Conservation (phyloP, 2,888 invertebrate genomes). For the Heterodera filipjevi region DNA sequence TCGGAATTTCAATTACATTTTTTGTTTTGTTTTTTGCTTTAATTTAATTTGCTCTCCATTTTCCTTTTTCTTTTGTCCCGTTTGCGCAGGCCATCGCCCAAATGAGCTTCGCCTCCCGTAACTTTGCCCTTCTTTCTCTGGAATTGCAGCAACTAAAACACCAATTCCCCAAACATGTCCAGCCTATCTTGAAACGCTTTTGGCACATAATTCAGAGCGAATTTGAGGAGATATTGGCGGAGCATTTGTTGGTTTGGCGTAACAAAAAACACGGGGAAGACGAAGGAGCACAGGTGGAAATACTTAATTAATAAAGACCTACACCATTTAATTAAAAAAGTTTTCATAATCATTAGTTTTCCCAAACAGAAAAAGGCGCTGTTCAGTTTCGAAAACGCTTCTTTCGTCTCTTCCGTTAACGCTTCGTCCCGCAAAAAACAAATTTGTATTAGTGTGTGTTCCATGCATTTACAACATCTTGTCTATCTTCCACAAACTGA, state of each 20-base stretch:
- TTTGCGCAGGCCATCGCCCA: slow-evolving; percentile 40
- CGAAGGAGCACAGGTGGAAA: slow-evolving; percentile 32
- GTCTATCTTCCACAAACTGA: slow-evolving; percentile 80
- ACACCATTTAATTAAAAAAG: neutral
- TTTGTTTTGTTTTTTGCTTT: neutral
- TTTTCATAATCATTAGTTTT: neutral
- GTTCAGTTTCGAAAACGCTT: slow-evolving; percentile 58
- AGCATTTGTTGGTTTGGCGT: slow-evolving; percentile 57
- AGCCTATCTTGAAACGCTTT: slow-evolving; percentile 40
- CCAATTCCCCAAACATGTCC: slow-evolving; percentile 6
- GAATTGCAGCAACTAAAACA: slow-evolving; percentile 31
- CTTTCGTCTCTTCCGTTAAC: slow-evolving; percentile 43
- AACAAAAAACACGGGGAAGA: slow-evolving; percentile 29
- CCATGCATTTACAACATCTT: slow-evolving; percentile 70
- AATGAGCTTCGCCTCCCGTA: slow-evolving; percentile 35
- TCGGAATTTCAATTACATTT: neutral
- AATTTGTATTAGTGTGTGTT: slow-evolving; percentile 71
- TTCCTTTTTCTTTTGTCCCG: no score
- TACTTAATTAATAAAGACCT: neutral
- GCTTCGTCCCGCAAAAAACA: slow-evolving; percentile 39
- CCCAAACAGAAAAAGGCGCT: slow-evolving; percentile 32
- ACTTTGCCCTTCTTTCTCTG: slow-evolving; percentile 37
- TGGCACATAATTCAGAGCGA: slow-evolving; percentile 55
- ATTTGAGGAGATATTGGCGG: slow-evolving; percentile 53
- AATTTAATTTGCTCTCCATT: neutral